phyloP scores from a whole-genome alignment of 2,797 vertebrate genomes.

The Gallinago solitaria region DNA sequence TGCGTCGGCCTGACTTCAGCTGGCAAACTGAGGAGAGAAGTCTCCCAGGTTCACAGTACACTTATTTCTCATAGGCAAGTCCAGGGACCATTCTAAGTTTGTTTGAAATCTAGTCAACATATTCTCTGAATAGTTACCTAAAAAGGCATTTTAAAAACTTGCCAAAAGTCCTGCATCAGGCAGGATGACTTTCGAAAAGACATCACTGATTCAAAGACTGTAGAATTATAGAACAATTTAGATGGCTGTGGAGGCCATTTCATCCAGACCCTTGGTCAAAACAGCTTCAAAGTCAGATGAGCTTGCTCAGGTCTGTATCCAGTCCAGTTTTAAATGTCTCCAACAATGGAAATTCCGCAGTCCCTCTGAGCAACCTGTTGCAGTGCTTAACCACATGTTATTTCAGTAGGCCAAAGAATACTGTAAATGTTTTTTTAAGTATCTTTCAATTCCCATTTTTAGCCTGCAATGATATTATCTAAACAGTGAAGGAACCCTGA shows the following conservation, averaged over 20 bases:
- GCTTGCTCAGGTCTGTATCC: background rate
- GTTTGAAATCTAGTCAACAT: background rate
- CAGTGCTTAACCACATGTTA: background rate
- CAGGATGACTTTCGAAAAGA: background rate
- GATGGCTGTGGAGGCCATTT: background rate
- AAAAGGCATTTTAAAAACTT: background rate
- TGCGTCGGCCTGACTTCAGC: background rate
- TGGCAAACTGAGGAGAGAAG: background rate
- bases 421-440: background rate
- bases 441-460: background rate
- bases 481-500: background rate
- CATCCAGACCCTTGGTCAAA: background rate
- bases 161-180: background rate
- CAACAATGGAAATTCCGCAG: background rate
- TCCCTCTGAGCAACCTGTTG: background rate
- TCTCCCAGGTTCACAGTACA: background rate
- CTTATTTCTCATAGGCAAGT: background rate
- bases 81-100: background rate
- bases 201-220: fast-evolving
- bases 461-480: background rate
- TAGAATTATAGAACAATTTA: background rate
- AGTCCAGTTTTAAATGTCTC: background rate
- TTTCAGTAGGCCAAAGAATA: background rate
- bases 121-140: background rate
- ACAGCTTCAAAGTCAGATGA: background rate